Base-by-base conservation (phyloP, 1,140 invertebrate species). In the Neodiprion fabricii region DNA sequence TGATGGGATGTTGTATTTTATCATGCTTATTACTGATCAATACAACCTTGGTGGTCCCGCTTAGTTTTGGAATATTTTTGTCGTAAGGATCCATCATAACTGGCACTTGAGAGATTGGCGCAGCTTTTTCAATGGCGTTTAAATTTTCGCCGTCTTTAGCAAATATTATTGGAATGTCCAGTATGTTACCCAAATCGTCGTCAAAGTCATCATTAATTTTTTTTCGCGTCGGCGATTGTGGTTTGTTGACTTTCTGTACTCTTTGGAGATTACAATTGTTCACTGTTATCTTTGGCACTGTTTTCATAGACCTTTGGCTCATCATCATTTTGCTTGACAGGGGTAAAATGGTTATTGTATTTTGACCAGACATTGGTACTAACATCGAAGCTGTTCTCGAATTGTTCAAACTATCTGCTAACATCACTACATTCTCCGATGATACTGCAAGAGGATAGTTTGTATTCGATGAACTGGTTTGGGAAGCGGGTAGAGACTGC, bases 81-180 rank as follows among this genome's bases (percentile, higher is more conserved):
- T 75, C 76, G 21, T 77, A 74, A 73, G 79, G 12, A 8, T 80
- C 78, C 50, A 79, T 47, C 67, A 75, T 14, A 67, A 67, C 76
- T 72, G 68, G 77, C 67, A 78, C 71, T n/a, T 83, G 81, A n/a
- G 77, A 77, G 11, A 78, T 17, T 11, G 73, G 71, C 21, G 80
- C 74, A 17, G 78, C 68, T 65, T 80, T 85, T 48, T 84, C 84
- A 72, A 87, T 85, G 17, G 84, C 80, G 21, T 84, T 81, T n/a
- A 90, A 76, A 75, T 86, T 88, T 49, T 90, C 88, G 70, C 91
- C 91, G 75, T 92, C 91, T 76, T 92, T 92, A 3, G 92, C 92
- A 84, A 92, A 92, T 40, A 92, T 91, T 77, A 93, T 92, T 7
- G 92, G 92, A 78, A 93, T 89, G 76, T 93, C 91, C 70, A 92